phyloP scores from a whole-genome alignment of 2,113 vertebrate genomes.

The Empidonax alnorum region DNA sequence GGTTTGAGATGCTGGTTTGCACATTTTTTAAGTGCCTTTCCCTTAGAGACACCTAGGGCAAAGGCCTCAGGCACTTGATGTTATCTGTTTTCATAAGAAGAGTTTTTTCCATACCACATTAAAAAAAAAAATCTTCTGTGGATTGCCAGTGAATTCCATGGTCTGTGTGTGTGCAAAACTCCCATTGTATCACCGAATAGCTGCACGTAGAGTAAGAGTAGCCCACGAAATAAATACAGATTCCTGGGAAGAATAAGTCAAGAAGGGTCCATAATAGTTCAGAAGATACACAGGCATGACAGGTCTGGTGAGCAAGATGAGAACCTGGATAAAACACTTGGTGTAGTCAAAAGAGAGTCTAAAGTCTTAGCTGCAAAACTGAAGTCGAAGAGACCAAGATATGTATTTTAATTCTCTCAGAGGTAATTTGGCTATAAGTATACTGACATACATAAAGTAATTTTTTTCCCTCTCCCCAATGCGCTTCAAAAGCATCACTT shows the following conservation, averaged over 20 bases:
- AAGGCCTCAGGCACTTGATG: constrained; percentile 53
- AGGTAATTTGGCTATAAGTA: not conserved
- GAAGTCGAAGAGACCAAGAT: not conserved
- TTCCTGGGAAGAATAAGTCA: not conserved
- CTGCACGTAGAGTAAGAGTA: not conserved
- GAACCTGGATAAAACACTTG: not conserved
- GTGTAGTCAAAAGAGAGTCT: not conserved
- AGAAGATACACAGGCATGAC: not conserved
- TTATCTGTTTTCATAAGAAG: constrained; percentile 50
- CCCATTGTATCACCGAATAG: not conserved
- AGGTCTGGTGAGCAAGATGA: not conserved
- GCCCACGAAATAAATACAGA: not conserved
- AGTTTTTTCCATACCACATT: constrained; percentile 38
- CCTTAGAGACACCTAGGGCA: constrained; percentile 58
- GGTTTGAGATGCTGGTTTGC: constrained; percentile 60
- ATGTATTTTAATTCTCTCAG: not conserved
- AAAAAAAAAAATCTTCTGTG: not conserved
- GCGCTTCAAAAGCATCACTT: not conserved
- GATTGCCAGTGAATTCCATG: not conserved
- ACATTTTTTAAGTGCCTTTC: constrained; percentile 65
- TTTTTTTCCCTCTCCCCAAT: not conserved
- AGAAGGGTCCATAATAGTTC: not conserved
- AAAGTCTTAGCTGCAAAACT: not conserved
- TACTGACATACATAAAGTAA: not conserved
- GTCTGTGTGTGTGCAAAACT: not conserved